A percentile compares a stretch with the other conserved stretches of the same genome.
These are phyloP conservation scores for Synanthedon tipuliformis DNA, from an alignment of 2,888 invertebrate species.

Conservation along the genomic window DNA sequence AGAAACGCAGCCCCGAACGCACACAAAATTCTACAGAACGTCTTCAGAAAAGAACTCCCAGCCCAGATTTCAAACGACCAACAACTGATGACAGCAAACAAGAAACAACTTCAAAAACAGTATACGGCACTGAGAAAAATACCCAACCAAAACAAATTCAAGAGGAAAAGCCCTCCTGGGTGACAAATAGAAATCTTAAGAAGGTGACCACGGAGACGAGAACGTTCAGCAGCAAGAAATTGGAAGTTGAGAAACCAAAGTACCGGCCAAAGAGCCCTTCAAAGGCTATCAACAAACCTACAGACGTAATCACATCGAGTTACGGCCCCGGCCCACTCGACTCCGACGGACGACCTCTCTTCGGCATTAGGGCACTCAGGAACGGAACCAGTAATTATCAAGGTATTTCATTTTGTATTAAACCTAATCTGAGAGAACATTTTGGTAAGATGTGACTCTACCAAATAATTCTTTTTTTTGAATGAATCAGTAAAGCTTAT, in stretches of 20 bases:
- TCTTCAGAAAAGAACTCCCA: constrained; percentile 34
- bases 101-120: constrained; percentile 42
- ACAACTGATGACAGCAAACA: constrained; percentile 31
- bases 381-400: constrained; percentile 73
- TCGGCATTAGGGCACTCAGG: constrained; percentile 80
- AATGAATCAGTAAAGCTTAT: too few relatives aligned
- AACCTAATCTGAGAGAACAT: too few relatives aligned
- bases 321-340: constrained; percentile 87
- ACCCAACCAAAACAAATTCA: constrained; percentile 35
- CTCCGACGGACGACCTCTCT: constrained; percentile 81
- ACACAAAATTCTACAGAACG: constrained; percentile 17
- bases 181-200: constrained; percentile 70
- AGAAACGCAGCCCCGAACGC: constrained; percentile 24
- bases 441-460: too few relatives aligned
- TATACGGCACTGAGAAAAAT: constrained; percentile 39
- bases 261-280: constrained; percentile 49
- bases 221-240: constrained; percentile 44
- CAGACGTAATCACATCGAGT: constrained; percentile 80
- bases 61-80: constrained; percentile 34
- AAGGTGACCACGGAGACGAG: constrained; percentile 58
- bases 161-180: constrained; percentile 74
- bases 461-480: too few relatives aligned
- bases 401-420: constrained; percentile 49
- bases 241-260: constrained; percentile 49
- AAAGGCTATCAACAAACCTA: constrained; percentile 52